Evolutionary conservation across 2,797 vertebrate species (phyloP), one percentile per base, ranked within the genome.

Genomic region (Eutrigla gurnardus): DNA sequence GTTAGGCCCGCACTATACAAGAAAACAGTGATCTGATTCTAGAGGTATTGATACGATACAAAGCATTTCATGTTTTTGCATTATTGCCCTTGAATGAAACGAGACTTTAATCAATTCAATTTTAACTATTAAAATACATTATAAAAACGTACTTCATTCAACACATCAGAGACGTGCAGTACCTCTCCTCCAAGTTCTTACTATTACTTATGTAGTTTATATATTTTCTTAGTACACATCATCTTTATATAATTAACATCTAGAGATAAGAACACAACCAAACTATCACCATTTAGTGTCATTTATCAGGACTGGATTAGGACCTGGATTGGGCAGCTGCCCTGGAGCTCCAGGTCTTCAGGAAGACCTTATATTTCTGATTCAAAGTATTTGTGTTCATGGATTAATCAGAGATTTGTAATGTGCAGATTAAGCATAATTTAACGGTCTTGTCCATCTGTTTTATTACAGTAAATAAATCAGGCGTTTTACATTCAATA

Each of bases 21-120:
- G 25, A 79, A 42, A 42, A n/a, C 12, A 46, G 33, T 3, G 8
- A 68, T 59, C 33, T 68, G 9, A 13, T 68, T 4, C 60, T 65
- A 25, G 46, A 65, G 43, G 40, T 65, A 60, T 12, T 60, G 18
- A 67, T 54, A 50, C 25, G 18, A 67, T 54, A 50, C 25, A 63
- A 11, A 68, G 2, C n/a, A 33, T 39, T 3, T 1, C 35, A 39
- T 62, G 32, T 37, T 49, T 35, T 36, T 63, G 5, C 3, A 46
- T 63, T 36, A 42, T 35, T 13, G 6, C 43, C 7, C 8, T 6
- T 45, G 5, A 45, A 46, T 46, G 60, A 12, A n/a, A 62, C 15
- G 8, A 49, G 7, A 42, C 42, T 55, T 7, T 12, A 35, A 72
- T 47, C 43, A 40, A 58, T 73, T n/a, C 12, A 60, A 4, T 40